These are phyloP conservation scores for Pristionchus japonicus DNA, from an alignment of 2,888 invertebrate genomes.

Conservation along the genomic window DNA sequence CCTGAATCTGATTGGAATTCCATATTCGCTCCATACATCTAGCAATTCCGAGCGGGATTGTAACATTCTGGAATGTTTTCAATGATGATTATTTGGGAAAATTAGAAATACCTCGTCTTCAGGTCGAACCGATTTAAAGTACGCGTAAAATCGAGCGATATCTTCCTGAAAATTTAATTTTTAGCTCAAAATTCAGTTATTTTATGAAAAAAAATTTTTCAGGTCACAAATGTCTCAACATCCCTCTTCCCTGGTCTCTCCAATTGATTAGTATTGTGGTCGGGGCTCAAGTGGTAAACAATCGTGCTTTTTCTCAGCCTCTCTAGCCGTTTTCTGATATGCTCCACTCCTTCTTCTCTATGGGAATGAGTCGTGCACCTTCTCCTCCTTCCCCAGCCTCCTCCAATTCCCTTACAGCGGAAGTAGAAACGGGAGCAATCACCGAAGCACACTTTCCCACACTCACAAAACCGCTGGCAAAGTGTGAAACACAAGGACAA, in stretches of 20 bases:
- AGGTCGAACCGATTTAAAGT: slow-evolving; percentile 50
- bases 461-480: not conserved
- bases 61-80: not conserved
- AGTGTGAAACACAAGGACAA: not conserved
- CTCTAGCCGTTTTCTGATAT: not conserved
- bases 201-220: not conserved
- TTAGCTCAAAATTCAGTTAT: not conserved
- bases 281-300: slow-evolving; percentile 4
- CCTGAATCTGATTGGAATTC: slow-evolving; percentile 54
- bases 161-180: slow-evolving; percentile 65
- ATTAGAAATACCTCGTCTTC: not conserved
- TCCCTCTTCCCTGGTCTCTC: not conserved
- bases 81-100: not conserved
- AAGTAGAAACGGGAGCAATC: not conserved
- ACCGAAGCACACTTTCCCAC: not conserved
- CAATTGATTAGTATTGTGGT: not conserved
- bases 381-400: not conserved
- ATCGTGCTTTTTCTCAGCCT: not conserved
- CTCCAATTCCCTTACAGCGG: not conserved
- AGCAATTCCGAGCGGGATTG: slow-evolving; percentile 37
- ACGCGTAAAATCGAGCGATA: slow-evolving; percentile 57
- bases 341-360: not conserved
- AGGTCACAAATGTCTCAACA: not conserved
- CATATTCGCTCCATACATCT: slow-evolving; percentile 62
- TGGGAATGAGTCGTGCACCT: not conserved